Evolutionary conservation across 1,140 invertebrate species (phyloP).

Genomic region (Theocolax elegans): DNA sequence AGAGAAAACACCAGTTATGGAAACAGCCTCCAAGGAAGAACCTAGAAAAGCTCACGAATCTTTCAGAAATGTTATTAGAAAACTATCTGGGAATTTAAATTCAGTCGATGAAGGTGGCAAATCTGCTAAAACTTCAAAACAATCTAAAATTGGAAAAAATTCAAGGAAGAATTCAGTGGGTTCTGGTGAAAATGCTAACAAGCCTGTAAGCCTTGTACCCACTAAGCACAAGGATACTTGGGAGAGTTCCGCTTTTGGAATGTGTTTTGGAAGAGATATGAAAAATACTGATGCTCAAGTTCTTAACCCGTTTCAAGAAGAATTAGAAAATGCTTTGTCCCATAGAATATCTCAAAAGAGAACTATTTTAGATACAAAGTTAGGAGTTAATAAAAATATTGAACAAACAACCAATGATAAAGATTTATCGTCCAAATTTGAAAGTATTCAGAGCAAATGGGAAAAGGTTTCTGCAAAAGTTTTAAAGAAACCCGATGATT

Average conservation of each 20-base stretch:
- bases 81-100: constrained; percentile 46
- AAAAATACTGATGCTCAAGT: constrained; percentile 42
- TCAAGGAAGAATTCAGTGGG: constrained; percentile 53
- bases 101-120: constrained; percentile 7
- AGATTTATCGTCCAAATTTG: constrained; percentile 11
- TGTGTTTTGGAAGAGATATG: constrained; percentile 49
- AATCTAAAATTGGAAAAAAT: constrained; percentile 42
- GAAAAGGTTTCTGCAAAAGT: constrained; percentile 8
- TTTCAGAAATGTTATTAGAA: constrained; percentile 48
- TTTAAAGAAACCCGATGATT: constrained; percentile 22
- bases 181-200: constrained; percentile 38
- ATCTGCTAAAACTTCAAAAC: constrained; percentile 32
- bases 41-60: constrained; percentile 46
- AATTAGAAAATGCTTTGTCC: constrained; percentile 49
- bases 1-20: not conserved
- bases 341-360: constrained; percentile 42
- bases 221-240: constrained; percentile 37
- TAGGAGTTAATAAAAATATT: constrained; percentile 3
- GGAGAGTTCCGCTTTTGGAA: constrained; percentile 47
- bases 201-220: constrained; percentile 7
- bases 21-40: constrained; percentile 34
- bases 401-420: constrained; percentile 14
- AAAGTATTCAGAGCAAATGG: constrained; percentile 35
- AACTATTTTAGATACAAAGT: constrained; percentile 25
- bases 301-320: constrained; percentile 55